Evolutionary conservation across 1,140 invertebrate species (phyloP).

Genomic region (Panulirus ornatus): DNA sequence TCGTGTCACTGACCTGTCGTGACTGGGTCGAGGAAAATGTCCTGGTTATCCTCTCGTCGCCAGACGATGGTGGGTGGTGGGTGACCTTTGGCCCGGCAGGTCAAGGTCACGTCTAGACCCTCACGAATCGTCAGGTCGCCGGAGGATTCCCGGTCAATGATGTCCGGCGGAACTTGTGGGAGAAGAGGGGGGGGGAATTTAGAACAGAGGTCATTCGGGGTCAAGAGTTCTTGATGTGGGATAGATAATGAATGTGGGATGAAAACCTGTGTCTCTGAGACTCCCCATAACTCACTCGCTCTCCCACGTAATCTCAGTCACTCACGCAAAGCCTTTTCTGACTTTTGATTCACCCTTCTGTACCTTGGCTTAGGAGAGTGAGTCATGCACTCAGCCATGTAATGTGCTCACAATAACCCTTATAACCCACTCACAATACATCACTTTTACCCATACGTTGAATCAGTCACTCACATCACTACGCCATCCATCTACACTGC

Average conservation of each 20-base stretch:
- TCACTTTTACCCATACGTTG: no score
- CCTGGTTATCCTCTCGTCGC: slow-evolving; percentile 55
- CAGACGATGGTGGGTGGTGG: slow-evolving; percentile 85
- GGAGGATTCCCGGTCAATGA: slow-evolving; percentile 83
- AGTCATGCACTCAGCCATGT: no score
- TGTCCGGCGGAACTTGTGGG: slow-evolving; percentile 90
- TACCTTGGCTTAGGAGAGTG: no score
- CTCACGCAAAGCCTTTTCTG: no score
- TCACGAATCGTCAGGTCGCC: slow-evolving; percentile 84
- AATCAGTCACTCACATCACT: no score
- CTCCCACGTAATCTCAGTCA: no score
- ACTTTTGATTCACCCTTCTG: no score
- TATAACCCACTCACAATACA: no score
- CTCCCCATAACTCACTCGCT: no score
- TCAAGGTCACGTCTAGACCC: slow-evolving; percentile 86
- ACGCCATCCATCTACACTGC: no score
- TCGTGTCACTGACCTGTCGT: neutral
- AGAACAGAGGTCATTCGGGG: neutral
- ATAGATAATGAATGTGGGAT: neutral
- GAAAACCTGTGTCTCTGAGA: no score
- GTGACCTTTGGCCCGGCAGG: slow-evolving; percentile 79
- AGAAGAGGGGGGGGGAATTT: slow-evolving; percentile 81
- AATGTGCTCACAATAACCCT: no score
- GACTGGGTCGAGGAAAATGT: neutral
- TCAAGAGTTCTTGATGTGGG: neutral